Conservation (phyloP, 2,797 vertebrate species). For the Betta splendens region DNA sequence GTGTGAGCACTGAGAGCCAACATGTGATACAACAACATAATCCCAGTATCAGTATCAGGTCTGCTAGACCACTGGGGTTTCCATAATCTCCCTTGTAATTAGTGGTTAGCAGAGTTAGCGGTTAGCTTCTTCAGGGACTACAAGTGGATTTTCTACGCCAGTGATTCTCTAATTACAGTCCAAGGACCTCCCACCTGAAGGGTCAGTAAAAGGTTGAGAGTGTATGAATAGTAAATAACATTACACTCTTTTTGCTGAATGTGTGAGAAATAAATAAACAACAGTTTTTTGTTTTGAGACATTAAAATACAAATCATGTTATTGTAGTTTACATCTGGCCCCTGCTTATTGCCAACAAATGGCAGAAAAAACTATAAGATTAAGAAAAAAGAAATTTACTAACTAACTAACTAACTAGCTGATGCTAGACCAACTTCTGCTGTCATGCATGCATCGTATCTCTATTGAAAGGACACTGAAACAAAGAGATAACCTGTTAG, state of each 20-base stretch:
- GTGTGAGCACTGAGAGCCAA: constrained; percentile 33
- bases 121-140: constrained; percentile 66
- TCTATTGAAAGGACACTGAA: background rate
- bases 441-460: no score
- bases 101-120: constrained; percentile 66
- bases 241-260: background rate
- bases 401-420: no score
- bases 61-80: constrained; percentile 46
- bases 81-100: constrained; percentile 64
- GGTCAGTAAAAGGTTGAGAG: constrained; percentile 31
- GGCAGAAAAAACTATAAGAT: no score
- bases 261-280: background rate
- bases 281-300: no score
- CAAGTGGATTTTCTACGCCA: constrained; percentile 64
- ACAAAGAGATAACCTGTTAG: no score
- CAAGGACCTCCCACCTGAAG: constrained; percentile 39
- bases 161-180: constrained; percentile 38
- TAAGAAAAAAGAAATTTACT: no score
- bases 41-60: constrained; percentile 62
- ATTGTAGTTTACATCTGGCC: no score
- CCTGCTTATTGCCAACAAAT: no score
- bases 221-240: no score
- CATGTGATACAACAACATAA: constrained; percentile 58
- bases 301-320: no score
- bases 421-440: no score